A percentile compares a stretch with the other conserved stretches of the same genome.
Evolutionary conservation across 2,113 vertebrate genomes (phyloP).

Genomic region (Tringa solitaria): DNA sequence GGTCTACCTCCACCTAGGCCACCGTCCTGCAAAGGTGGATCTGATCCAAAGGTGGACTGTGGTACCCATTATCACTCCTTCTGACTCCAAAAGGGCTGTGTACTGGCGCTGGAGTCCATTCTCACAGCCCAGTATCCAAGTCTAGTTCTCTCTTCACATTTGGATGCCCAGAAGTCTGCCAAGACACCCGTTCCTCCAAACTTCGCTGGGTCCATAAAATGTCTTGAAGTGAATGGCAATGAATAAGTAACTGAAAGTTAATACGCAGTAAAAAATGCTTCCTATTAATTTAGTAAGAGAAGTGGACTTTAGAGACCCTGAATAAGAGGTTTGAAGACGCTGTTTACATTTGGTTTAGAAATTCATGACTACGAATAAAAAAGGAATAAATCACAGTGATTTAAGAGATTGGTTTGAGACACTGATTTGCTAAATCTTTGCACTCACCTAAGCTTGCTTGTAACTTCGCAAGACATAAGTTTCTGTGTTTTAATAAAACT

Average conservation of each 20-base stretch:
- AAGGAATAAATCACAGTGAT: neutral
- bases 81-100: neutral
- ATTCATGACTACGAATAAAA: neutral
- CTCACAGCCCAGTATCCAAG: neutral
- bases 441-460: neutral
- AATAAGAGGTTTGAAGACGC: neutral
- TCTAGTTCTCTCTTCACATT: neutral
- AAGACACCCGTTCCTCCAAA: constrained; percentile 19
- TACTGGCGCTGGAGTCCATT: neutral
- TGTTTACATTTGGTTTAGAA: constrained; percentile 16
- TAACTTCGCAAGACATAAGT: neutral
- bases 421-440: constrained; percentile 18
- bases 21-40: neutral
- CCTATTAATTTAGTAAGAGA: neutral
- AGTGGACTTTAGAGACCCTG: neutral
- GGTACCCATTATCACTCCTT: neutral
- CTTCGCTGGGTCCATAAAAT: neutral
- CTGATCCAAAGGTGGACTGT: neutral
- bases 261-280: constrained; percentile 41
- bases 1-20: neutral
- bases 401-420: neutral
- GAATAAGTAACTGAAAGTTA: constrained; percentile 73
- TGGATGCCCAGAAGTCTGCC: constrained; percentile 46
- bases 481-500: neutral
- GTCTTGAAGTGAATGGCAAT: constrained; percentile 40